These are phyloP conservation scores for Uloborus plumipes DNA, from an alignment of 2,888 invertebrate genomes.

Conservation along the genomic window DNA sequence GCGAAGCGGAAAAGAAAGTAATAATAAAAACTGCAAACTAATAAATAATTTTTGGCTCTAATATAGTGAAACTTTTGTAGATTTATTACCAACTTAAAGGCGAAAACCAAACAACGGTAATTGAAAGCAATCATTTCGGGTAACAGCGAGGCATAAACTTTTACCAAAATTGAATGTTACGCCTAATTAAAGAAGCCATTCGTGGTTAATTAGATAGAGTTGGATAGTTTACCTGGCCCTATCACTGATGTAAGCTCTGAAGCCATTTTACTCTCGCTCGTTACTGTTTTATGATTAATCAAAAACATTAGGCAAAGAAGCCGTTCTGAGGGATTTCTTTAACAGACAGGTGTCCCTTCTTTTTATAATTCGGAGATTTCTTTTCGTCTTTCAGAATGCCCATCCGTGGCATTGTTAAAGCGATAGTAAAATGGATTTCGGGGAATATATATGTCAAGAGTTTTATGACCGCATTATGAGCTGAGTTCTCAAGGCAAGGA, in stretches of 20 bases:
- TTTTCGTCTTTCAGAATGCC: not conserved
- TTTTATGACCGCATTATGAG: conserved; percentile 49
- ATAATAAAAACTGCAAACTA: too few relatives aligned
- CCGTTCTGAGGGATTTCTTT: conserved; percentile 11
- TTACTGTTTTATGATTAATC: conserved; percentile 35
- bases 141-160: conserved; percentile 24
- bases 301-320: conserved; percentile 3
- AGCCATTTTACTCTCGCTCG: conserved; percentile 25
- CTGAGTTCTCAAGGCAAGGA: conserved; percentile 19
- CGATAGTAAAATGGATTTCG: conserved; percentile 24
- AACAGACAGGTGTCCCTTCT: conserved; percentile 34
- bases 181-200: conserved; percentile 39
- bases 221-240: conserved; percentile 19
- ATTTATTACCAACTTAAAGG: conserved; percentile 21
- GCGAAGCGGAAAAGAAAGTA: too few relatives aligned
- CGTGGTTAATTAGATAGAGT: conserved; percentile 25
- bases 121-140: conserved; percentile 24
- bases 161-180: conserved; percentile 34
- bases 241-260: conserved; percentile 31
- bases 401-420: conserved; percentile 32
- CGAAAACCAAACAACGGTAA: not conserved
- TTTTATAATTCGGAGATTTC: conserved; percentile 21
- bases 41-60: too few relatives aligned
- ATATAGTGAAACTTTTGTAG: not conserved
- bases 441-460: conserved; percentile 21